Percentiles rank a stretch among this genome's conserved stretches.
These are phyloP conservation scores for Clarias pachynema DNA, from an alignment of 2,797 vertebrate genomes.

Conservation along the genomic window DNA sequence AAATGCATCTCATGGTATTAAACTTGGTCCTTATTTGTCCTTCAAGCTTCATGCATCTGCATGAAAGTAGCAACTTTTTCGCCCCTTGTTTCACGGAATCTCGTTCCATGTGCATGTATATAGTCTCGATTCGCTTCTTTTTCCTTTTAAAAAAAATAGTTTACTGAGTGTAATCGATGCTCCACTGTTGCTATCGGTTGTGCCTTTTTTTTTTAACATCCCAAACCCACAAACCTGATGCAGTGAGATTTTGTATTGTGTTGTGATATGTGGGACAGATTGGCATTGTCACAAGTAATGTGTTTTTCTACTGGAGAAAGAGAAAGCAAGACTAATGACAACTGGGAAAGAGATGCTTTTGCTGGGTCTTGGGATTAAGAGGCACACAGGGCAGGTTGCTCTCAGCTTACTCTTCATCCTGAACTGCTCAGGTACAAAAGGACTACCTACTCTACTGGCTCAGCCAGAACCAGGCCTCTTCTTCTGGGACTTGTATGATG, in stretches of 20 bases:
- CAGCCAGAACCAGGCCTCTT: constrained; percentile 35
- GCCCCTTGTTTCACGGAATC: no score
- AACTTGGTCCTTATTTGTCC: not conserved
- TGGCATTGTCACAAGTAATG: constrained; percentile 27
- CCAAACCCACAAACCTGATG: not conserved
- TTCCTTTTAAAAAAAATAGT: not conserved
- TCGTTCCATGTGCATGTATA: not conserved
- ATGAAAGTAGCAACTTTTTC: not conserved
- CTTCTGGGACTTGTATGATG: not conserved
- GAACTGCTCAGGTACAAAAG: constrained; percentile 51
- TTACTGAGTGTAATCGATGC: not conserved
- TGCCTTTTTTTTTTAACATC: not conserved
- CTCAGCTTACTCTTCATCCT: constrained; percentile 45
- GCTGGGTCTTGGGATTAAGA: constrained; percentile 48
- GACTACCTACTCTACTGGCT: constrained; percentile 51
- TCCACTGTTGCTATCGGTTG: not conserved
- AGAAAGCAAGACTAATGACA: constrained; percentile 56
- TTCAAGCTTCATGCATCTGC: not conserved
- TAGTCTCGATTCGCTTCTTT: not conserved
- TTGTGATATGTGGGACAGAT: constrained; percentile 25
- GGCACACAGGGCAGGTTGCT: constrained; percentile 34
- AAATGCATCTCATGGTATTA: not conserved
- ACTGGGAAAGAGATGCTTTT: constrained; percentile 52
- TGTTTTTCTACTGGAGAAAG: constrained; percentile 39
- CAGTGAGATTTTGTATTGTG: not conserved